Evolutionary conservation across 2,888 invertebrate species (phyloP), one percentile per base, ranked within the genome.

Genomic region (Didymodactylos carnosus): DNA sequence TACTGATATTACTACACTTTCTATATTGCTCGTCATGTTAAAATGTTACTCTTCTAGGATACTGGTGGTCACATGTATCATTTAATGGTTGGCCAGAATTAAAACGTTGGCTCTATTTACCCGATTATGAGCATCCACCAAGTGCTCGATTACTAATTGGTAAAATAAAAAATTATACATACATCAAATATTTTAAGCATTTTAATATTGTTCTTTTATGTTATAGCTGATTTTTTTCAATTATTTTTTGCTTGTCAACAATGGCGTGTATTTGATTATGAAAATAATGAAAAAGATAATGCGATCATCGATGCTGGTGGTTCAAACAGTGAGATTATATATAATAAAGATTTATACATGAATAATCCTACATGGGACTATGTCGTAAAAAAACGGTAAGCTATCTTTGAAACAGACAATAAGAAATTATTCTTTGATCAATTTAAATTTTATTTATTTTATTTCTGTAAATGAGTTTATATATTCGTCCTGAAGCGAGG

Each of bases 191-290:
- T 43, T 43, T 43, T 7, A 14, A 43, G 19, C 4, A 7, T 10
- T 49, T 16, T 49, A 3, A 19, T 49, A 49, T 25, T 49, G 11
- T 49, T 49, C 19, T 25, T 6, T 3, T 16, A 41, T 16, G 19
- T 11, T 62, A 39, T 79, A 84, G 85, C 87, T 80, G 97, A 97
- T 84, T 93, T 92, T 80, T 87, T 94, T 78, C 87, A 94, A 29
- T 84, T 97, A 25, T 80, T 95, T 76, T 88, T 93, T 80, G 89
- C 92, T 40, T 88, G 90, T 77, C 87, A 94, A 1, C 95, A 97
- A 84, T 87, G 90, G 79, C 84, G 88, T 35, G 93, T 94, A 72
- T 97, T 97, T 84, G 84, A 87, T 29, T 87, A 90, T 49, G 95
- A 98, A 84, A 85, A 84, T 41, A 84, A 86, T 1, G 84, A 86